Base-by-base conservation (phyloP, 2,113 vertebrate species). In the Piaya cayana region DNA sequence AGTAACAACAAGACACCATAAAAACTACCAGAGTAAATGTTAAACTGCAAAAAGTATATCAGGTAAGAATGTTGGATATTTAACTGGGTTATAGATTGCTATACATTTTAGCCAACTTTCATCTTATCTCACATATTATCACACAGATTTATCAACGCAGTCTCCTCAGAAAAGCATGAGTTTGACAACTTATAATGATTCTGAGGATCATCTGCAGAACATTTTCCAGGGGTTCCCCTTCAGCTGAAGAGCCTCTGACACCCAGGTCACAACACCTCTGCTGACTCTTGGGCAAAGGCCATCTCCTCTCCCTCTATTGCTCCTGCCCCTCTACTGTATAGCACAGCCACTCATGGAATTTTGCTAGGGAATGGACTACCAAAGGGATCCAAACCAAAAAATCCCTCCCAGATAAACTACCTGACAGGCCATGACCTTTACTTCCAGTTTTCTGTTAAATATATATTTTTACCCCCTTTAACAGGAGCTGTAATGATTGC, bases 291-390 rank as follows among this genome's bases (percentile, higher is more conserved):
- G 22, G 17, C 8, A 20, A 82, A 63, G 34, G 29, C 9, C 42
- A 75, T 6, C 43, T 20, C 42, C 25, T n/a, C 21, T 21, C 34
- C n/a, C 47, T 25, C 47, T 25, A 5, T 12, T 19, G 7, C 8
- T 56, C 15, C 16, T 30, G 29, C n/a, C 50, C 12, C 42, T 67
- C 14, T 19, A 49, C 34, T 29, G 32, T 2, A 1, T 47, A n/a
- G 15, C 15, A 36, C 25, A 47, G 62, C 2, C 4, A 1, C 6
- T 26, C 3, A 0, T 12, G 2, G 63, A 63, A 34, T 17, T n/a
- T 23, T 2, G 2, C 12, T 37, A 47, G 27, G 15, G 82, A 74
- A 50, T 11, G 20, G 19, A 36, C 37, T 59, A 10, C 5, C 21
- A 15, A 37, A 70, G 63, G 5, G 11, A 7, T 32, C 47, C 4